Evolutionary conservation across 2,797 vertebrate species (phyloP).

Genomic region (Poliocrania exsul): DNA sequence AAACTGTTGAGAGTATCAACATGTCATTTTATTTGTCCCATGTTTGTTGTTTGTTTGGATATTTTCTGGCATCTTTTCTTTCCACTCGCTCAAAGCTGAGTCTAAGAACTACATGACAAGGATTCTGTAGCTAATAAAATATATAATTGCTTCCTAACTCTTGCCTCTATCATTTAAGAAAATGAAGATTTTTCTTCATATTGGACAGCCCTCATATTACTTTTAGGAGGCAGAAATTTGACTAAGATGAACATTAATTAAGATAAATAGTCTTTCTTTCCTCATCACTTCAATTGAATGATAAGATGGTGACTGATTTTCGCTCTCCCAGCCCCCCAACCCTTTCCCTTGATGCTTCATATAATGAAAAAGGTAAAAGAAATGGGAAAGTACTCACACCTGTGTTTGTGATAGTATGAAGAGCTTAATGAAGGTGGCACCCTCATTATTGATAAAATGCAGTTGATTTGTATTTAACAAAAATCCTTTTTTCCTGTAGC

Average conservation of each 20-base stretch:
- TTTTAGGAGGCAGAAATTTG: not conserved
- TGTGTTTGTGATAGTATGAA: slow-evolving; percentile 16
- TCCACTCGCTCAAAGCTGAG: not conserved
- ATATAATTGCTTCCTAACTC: not conserved
- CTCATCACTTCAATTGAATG: not conserved
- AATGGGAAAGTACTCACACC: not conserved
- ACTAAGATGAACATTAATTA: slow-evolving; percentile 1
- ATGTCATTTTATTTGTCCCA: not conserved
- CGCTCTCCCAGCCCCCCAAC: too few species aligned
- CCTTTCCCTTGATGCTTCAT: not conserved
- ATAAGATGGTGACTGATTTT: not conserved
- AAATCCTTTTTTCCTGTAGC: slow-evolving; percentile 9
- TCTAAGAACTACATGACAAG: not conserved
- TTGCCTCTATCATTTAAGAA: not conserved
- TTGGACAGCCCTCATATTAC: not conserved
- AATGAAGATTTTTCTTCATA: not conserved
- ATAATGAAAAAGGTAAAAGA: slow-evolving; percentile 11
- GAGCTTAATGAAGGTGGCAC: slow-evolving; percentile 20
- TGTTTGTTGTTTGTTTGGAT: not conserved
- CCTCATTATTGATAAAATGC: slow-evolving; percentile 33
- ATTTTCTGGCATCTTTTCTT: not conserved
- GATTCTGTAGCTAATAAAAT: not conserved
- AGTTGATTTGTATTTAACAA: slow-evolving; percentile 28
- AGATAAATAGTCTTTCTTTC: not conserved
- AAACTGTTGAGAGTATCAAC: not conserved